Evolutionary conservation across 2,888 invertebrate genomes (phyloP).

Genomic region (Cheilosia vernalis): DNA sequence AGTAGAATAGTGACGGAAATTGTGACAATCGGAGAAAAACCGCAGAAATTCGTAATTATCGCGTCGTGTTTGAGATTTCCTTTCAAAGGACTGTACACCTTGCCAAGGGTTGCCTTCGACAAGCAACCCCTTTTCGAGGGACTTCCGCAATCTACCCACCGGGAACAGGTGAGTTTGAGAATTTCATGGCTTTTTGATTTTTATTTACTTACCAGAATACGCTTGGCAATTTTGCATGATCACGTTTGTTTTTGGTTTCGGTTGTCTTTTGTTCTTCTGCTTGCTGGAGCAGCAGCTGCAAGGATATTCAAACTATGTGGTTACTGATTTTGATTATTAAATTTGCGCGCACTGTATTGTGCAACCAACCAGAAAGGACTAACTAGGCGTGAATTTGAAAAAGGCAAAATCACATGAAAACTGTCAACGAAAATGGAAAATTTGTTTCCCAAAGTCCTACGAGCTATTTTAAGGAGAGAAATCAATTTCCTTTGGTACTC

Average conservation of each 20-base stretch:
- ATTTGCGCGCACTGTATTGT: conserved; percentile 60
- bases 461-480: conserved; percentile 11
- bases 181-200: conserved; percentile 73
- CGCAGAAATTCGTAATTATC: conserved; percentile 70
- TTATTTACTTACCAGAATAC: conserved; percentile 66
- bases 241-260: conserved; percentile 18
- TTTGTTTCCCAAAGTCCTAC: neutral
- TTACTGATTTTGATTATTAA: conserved; percentile 62
- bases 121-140: conserved; percentile 57
- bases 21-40: conserved; percentile 55
- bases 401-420: conserved; percentile 56
- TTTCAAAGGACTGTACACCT: conserved; percentile 20
- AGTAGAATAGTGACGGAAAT: conserved; percentile 40
- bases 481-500: conserved; percentile 26
- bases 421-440: conserved; percentile 67
- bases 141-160: conserved; percentile 11
- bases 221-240: conserved; percentile 57
- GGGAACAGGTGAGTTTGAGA: conserved; percentile 65
- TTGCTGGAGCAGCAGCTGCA: conserved; percentile 54
- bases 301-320: conserved; percentile 43
- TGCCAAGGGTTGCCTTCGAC: conserved; percentile 30
- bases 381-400: conserved; percentile 71
- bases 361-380: conserved; percentile 64
- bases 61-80: conserved; percentile 65
- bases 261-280: conserved; percentile 1